Evolutionary conservation across 2,888 invertebrate species (phyloP).

Genomic region (Mamestra brassicae): DNA sequence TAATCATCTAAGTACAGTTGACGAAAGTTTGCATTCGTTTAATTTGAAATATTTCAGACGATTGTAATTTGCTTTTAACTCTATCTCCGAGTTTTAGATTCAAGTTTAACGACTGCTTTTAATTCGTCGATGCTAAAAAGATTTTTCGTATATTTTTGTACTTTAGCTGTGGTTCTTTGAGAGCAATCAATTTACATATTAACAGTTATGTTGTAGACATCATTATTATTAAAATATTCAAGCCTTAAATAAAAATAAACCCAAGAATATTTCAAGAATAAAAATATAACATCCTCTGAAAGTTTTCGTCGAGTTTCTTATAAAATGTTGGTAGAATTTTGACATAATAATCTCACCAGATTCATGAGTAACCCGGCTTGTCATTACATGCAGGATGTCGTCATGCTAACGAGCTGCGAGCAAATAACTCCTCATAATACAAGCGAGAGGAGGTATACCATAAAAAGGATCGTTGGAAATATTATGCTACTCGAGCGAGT

Average conservation of each 20-base stretch:
- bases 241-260: constrained; percentile 9
- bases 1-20: constrained; percentile 14
- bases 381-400: constrained; percentile 82
- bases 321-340: constrained; percentile 61
- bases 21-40: constrained; percentile 16
- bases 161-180: too few species aligned
- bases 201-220: too few species aligned
- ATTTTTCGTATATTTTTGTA: too few species aligned
- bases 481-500: constrained; percentile 60
- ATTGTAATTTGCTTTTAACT: background rate
- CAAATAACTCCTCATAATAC: constrained; percentile 83
- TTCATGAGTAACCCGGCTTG: constrained; percentile 74
- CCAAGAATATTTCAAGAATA: constrained; percentile 13
- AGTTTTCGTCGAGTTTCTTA: constrained; percentile 43
- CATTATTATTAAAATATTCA: background rate
- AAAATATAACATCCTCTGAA: constrained; percentile 33
- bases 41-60: constrained; percentile 2
- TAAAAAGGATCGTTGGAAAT: constrained; percentile 57
- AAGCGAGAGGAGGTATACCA: constrained; percentile 59
- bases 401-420: constrained; percentile 82
- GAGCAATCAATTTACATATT: background rate
- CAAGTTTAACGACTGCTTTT: background rate
- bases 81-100: background rate
- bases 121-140: too few species aligned
- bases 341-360: constrained; percentile 73